Evolutionary conservation across 2,797 vertebrate species (phyloP), one percentile per base, ranked within the genome.

Genomic region (Gila robusta): DNA sequence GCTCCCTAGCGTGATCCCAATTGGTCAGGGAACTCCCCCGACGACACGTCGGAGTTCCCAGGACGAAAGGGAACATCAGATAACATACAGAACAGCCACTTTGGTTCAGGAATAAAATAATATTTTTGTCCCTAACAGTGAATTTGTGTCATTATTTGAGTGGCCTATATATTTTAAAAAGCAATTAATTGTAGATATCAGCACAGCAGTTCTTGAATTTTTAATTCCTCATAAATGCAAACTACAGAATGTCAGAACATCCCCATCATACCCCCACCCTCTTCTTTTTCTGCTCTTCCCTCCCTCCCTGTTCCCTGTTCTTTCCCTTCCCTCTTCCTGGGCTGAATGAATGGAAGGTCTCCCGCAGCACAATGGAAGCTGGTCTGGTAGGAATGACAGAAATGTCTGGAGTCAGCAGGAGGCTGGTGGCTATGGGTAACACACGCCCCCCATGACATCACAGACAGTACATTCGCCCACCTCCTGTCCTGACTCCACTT

Each of bases 331-430:
- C 83, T 70, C 82, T 88, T 87, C 81, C 85, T 85, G 87, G 54
- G 84, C 79, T 87, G 88, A 87, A 88, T 91, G 89, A 89, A 88
- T 88, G 85, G 87, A 89, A 84, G 83, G 83, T 87, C 78, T 85
- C 88, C 82, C 19, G 72, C 81, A 90, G 89, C 89, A 91, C 90
- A 91, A 91, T 91, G 79, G 79, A 89, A 87, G 79, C 85, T 79
- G 77, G 85, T 87, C 87, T 83, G 76, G 35, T 70, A 89, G 86
- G 90, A 91, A 91, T 91, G 87, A 78, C 82, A 87, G 88, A 86
- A 90, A 89, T 87, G 86, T 88, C 85, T 89, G 85, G 62, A 90
- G 90, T 91, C 91, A 91, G 91, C 91, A 90, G 78, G 89, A 90
- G 87, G 82, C 87, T 87, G 39, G 77, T 72, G 88, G 82, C 87